Conservation (phyloP, 1,140 invertebrate genomes). For the Sitobion miscanthi region DNA sequence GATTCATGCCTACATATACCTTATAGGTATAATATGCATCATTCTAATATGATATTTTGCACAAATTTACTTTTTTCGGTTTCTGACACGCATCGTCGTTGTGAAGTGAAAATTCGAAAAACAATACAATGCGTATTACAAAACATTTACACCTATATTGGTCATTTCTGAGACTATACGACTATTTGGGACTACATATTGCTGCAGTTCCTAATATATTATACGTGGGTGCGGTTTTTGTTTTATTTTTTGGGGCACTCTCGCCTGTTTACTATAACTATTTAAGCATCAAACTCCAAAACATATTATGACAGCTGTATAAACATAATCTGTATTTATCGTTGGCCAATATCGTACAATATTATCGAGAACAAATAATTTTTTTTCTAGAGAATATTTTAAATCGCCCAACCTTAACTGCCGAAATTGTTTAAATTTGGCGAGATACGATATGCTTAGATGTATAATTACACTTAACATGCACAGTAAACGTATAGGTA, state of each 20-base stretch:
- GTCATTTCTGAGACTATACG: not conserved
- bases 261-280: not conserved
- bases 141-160: not conserved
- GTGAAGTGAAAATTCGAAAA: not conserved
- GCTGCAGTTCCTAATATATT: not conserved
- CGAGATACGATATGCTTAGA: not conserved
- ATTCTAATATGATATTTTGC: not conserved
- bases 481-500: not conserved
- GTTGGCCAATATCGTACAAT: not conserved
- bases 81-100: not conserved
- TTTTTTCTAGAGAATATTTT: not conserved
- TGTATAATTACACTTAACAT: no score
- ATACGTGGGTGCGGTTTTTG: not conserved
- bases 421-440: not conserved
- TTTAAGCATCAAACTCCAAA: not conserved
- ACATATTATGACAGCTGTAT: not conserved
- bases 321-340: not conserved
- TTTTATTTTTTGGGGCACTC: not conserved
- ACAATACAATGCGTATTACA: no score
- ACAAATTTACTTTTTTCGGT: not conserved
- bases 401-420: not conserved
- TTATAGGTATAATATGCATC: not conserved
- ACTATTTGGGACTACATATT: not conserved
- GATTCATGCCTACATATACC: not conserved
- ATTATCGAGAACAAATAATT: not conserved